Conservation (phyloP, 2,113 vertebrate species). For the Cyanoderma ruficeps region DNA sequence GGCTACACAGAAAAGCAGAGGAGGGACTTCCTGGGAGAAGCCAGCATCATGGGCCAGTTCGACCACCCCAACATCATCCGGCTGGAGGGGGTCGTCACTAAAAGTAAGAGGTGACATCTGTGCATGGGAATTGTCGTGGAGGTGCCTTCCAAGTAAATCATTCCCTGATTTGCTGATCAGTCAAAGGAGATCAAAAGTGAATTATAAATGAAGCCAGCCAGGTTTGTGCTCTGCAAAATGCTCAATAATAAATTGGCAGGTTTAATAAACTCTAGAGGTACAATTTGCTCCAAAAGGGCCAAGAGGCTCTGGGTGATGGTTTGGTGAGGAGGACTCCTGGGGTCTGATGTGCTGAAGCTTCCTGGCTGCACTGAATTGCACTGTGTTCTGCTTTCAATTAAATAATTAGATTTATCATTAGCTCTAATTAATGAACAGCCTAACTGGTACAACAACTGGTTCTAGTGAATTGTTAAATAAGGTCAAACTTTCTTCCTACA, state of each 20-base stretch:
- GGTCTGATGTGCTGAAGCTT: neutral
- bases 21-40: slow-evolving; percentile 93
- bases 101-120: slow-evolving; percentile 82
- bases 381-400: neutral
- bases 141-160: neutral
- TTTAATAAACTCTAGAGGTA: neutral
- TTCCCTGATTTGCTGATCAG: neutral
- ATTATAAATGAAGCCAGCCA: neutral
- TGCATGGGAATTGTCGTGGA: neutral
- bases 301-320: neutral
- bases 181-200: neutral
- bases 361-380: neutral
- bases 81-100: slow-evolving; percentile 94
- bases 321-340: neutral
- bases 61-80: slow-evolving; percentile 98
- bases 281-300: neutral
- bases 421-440: neutral
- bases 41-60: slow-evolving; percentile 98
- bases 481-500: neutral
- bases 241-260: neutral
- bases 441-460: neutral
- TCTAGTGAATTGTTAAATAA: neutral
- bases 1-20: slow-evolving; percentile 97
- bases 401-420: neutral
- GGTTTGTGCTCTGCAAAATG: neutral